phyloP scores from a whole-genome alignment of 2,888 invertebrate species.

The Capitulum mitella region DNA sequence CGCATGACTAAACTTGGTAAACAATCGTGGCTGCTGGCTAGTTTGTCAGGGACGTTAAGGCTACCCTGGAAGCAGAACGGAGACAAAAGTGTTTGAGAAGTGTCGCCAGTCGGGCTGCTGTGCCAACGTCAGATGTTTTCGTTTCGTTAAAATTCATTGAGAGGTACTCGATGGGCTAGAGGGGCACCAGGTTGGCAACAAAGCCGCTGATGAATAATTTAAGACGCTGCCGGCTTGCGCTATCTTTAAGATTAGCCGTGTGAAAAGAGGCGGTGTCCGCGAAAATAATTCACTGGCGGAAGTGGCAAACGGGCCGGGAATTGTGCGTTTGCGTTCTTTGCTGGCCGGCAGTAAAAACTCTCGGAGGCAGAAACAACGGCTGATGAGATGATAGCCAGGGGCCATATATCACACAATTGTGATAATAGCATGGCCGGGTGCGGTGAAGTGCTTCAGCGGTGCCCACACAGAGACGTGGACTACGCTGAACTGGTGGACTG shows the following conservation, averaged over 20 bases:
- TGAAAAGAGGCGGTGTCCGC: background rate
- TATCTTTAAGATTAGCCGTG: background rate
- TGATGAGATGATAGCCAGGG: background rate
- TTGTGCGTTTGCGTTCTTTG: background rate
- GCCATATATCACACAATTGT: background rate
- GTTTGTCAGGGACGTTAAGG: too few species aligned
- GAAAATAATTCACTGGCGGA: background rate
- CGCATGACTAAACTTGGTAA: too few species aligned
- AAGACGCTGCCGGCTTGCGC: background rate
- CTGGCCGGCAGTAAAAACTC: background rate
- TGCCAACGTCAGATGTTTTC: background rate
- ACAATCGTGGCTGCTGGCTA: too few species aligned
- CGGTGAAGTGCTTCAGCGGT: too few species aligned
- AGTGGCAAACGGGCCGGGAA: background rate
- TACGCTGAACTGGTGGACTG: too few species aligned
- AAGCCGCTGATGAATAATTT: background rate
- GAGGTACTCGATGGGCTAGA: background rate
- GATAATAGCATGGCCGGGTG: too few species aligned
- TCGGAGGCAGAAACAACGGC: background rate
- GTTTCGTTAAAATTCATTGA: conserved; percentile 2
- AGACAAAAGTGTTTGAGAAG: too few species aligned
- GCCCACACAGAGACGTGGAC: too few species aligned
- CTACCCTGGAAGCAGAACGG: too few species aligned
- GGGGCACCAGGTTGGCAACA: background rate
- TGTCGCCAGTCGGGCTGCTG: too few species aligned